These are phyloP conservation scores for Eptatretus burgeri DNA, from an alignment of 2,113 vertebrate species.

Conservation along the genomic window DNA sequence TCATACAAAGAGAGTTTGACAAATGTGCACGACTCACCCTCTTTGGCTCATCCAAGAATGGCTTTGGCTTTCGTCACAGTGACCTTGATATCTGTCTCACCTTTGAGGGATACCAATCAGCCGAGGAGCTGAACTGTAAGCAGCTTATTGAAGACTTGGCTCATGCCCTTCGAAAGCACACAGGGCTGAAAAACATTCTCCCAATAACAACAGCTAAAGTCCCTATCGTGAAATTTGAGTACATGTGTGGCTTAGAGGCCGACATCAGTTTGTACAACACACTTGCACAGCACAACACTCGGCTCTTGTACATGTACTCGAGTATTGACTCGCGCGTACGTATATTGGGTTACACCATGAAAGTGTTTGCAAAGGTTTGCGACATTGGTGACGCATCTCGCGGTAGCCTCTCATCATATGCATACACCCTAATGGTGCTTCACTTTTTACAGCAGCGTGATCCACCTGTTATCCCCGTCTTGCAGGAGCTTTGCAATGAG, in stretches of 20 bases:
- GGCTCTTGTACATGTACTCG: conserved; percentile 19
- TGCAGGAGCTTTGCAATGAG: conserved; percentile 52
- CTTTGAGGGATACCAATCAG: conserved; percentile 71
- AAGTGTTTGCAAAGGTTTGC: conserved; percentile 77
- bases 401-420: conserved; percentile 71
- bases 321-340: conserved; percentile 55
- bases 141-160: too few species aligned
- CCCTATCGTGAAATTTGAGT: conserved; percentile 71
- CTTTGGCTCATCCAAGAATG: conserved; percentile 96
- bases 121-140: conserved; percentile 29
- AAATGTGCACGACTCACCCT: conserved; percentile 59
- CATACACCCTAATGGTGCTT: conserved; percentile 80
- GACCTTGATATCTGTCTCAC: conserved; percentile 99
- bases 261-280: conserved; percentile 90
- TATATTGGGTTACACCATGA: conserved; percentile 68
- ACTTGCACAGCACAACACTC: conserved; percentile 26
- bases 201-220: conserved; percentile 85
- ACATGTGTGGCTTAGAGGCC: conserved; percentile 56
- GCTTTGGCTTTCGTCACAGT: conserved; percentile 90
- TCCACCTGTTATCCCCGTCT: conserved; percentile 56
- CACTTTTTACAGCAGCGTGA: conserved; percentile 66
- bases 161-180: not conserved
- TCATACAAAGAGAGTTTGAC: too few species aligned
- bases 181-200: conserved; percentile 56
- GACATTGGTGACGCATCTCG: conserved; percentile 75